These are phyloP conservation scores for Drosophila busckii DNA, from an alignment of 1,140 invertebrate species.

Conservation along the genomic window DNA sequence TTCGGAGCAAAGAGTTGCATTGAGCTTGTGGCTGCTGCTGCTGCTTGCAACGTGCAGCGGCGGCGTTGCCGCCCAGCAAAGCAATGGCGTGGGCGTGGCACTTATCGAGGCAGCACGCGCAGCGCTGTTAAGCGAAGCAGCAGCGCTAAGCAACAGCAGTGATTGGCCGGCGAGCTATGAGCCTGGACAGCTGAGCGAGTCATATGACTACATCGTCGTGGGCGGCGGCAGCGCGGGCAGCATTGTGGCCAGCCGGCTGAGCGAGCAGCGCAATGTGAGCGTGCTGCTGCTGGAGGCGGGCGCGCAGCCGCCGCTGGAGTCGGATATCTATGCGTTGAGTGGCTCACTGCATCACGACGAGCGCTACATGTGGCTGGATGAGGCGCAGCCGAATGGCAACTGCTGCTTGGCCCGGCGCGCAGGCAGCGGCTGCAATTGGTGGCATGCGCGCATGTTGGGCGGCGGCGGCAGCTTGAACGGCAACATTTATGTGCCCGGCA, in stretches of 20 bases:
- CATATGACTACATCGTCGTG: constrained; percentile 81
- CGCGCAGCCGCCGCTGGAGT: constrained; percentile 30
- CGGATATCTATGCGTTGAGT: constrained; percentile 42
- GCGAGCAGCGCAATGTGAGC: constrained; percentile 59
- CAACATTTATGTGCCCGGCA: constrained; percentile 87
- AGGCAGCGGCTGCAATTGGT: constrained; percentile 80
- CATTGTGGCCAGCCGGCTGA: constrained; percentile 79
- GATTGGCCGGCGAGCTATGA: constrained; percentile 80
- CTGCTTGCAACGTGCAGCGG: background rate
- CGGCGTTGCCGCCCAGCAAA: background rate
- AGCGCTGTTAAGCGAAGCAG: constrained; percentile 80
- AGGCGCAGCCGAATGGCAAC: constrained; percentile 32
- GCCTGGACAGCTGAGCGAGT: constrained; percentile 46
- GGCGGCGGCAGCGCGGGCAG: constrained; percentile 83
- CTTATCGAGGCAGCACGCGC: constrained; percentile 80
- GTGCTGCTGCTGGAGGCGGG: constrained; percentile 78
- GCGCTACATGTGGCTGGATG: constrained; percentile 51
- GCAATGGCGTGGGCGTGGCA: constrained; percentile 78
- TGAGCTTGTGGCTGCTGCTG: too few species aligned
- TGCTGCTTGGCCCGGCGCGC: constrained; percentile 59
- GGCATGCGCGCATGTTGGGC: constrained; percentile 83
- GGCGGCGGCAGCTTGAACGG: constrained; percentile 85
- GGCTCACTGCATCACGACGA: constrained; percentile 38
- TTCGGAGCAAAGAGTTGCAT: too few species aligned
- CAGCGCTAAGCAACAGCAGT: constrained; percentile 79